Conservation (phyloP, 1,140 invertebrate species). For the Aethina tumida region DNA sequence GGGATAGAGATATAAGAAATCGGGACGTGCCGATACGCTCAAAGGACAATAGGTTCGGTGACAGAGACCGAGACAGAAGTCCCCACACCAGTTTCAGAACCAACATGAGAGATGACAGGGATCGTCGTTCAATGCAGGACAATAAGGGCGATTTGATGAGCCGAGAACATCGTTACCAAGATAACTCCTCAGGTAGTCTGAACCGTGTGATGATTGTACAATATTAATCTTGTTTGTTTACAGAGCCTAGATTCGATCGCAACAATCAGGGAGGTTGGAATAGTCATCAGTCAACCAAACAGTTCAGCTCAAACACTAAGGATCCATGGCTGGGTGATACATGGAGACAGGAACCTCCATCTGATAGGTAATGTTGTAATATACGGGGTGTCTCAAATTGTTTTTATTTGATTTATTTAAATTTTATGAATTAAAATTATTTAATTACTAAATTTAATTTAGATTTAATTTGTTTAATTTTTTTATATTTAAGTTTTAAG, state of each 20-base stretch:
- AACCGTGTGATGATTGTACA: not conserved
- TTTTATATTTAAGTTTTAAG: conserved; percentile 1
- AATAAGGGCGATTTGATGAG: conserved; percentile 19
- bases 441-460: conserved; percentile 1
- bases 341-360: no score
- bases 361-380: no score
- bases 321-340: no score
- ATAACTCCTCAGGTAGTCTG: not conserved
- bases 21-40: conserved; percentile 7
- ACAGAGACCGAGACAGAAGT: conserved; percentile 21
- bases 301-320: no score
- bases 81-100: conserved; percentile 24
- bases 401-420: no score
- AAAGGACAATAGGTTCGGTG: conserved; percentile 17
- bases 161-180: not conserved
- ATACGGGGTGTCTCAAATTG: no score
- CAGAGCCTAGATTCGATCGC: no score
- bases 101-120: conserved; percentile 17
- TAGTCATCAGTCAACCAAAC: no score
- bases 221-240: conserved; percentile 5
- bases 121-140: conserved; percentile 16
- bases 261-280: no score
- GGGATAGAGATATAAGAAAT: conserved; percentile 6
- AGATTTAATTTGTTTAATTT: not conserved
- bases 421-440: no score